Conservation (phyloP, 2,888 invertebrate species). For the Agriopis marginaria region DNA sequence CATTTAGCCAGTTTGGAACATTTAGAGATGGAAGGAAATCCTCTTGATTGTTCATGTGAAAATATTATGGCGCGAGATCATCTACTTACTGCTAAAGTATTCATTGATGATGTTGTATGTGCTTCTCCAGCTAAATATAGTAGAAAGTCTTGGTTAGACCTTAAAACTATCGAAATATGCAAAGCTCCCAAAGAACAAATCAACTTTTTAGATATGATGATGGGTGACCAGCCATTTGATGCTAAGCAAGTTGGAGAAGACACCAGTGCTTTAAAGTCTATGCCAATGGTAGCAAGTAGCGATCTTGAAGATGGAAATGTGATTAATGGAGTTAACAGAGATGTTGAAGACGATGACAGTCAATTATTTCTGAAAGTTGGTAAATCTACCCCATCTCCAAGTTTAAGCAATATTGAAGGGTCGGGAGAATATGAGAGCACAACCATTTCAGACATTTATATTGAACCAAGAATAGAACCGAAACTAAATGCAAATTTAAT, state of each 20-base stretch:
- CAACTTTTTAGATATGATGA: conserved; percentile 86
- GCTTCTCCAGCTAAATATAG: conserved; percentile 80
- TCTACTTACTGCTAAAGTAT: conserved; percentile 83
- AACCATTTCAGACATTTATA: conserved; percentile 73
- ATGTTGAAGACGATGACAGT: conserved; percentile 74
- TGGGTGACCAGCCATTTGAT: conserved; percentile 87
- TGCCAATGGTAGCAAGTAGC: conserved; percentile 67
- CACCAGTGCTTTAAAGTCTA: conserved; percentile 73
- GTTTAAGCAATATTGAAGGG: conserved; percentile 66
- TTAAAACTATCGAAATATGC: conserved; percentile 86
- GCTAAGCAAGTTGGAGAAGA: conserved; percentile 71
- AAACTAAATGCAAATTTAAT: conserved; percentile 54
- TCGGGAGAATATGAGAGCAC: conserved; percentile 73
- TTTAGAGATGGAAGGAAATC: conserved; percentile 89
- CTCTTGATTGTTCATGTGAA: conserved; percentile 90
- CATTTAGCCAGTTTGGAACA: conserved; percentile 85
- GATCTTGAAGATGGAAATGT: conserved; percentile 79
- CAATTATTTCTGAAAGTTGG: conserved; percentile 73
- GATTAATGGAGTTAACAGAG: conserved; percentile 60
- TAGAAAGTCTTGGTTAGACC: conserved; percentile 85
- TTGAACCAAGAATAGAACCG: conserved; percentile 54
- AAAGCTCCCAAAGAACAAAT: conserved; percentile 69
- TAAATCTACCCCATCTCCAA: conserved; percentile 55
- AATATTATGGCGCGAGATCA: conserved; percentile 88
- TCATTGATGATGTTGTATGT: conserved; percentile 86